Conservation (phyloP, 1,140 invertebrate species). For the Hyphantria cunea region DNA sequence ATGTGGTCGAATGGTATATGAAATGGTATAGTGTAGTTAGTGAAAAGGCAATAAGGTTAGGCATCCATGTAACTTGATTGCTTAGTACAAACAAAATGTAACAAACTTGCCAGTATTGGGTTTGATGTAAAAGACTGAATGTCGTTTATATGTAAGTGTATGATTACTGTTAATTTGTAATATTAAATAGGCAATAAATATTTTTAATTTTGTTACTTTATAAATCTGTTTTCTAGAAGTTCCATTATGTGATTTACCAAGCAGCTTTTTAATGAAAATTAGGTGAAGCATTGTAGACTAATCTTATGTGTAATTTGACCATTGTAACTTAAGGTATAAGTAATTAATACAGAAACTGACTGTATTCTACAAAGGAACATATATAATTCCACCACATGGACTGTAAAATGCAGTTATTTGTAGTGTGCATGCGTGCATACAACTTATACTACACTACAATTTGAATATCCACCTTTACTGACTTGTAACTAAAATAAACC, state of each 20-base stretch:
- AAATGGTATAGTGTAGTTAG: constrained; percentile 49
- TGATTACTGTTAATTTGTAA: constrained; percentile 66
- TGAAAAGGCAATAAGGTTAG: constrained; percentile 63
- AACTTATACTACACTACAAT: no score
- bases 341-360: constrained; percentile 1
- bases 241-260: constrained; percentile 39
- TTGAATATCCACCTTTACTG: no score
- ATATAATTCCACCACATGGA: no score
- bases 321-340: constrained; percentile 8
- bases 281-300: constrained; percentile 7
- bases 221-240: constrained; percentile 27
- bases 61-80: constrained; percentile 61
- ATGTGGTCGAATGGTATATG: constrained; percentile 4
- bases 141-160: constrained; percentile 65
- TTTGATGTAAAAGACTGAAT: constrained; percentile 80
- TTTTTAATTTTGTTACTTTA: constrained; percentile 35
- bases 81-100: constrained; percentile 76
- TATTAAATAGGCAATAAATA: constrained; percentile 47
- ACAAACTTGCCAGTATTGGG: constrained; percentile 82
- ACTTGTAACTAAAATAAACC: no score
- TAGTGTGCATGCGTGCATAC: no score
- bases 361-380: constrained; percentile 2
- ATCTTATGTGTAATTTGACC: no score
- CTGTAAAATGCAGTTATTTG: no score
- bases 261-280: constrained; percentile 36